Percentiles rank a stretch among this genome's conserved stretches.
Evolutionary conservation across 2,113 vertebrate genomes (phyloP).

Genomic region (Zosterops borbonicus): DNA sequence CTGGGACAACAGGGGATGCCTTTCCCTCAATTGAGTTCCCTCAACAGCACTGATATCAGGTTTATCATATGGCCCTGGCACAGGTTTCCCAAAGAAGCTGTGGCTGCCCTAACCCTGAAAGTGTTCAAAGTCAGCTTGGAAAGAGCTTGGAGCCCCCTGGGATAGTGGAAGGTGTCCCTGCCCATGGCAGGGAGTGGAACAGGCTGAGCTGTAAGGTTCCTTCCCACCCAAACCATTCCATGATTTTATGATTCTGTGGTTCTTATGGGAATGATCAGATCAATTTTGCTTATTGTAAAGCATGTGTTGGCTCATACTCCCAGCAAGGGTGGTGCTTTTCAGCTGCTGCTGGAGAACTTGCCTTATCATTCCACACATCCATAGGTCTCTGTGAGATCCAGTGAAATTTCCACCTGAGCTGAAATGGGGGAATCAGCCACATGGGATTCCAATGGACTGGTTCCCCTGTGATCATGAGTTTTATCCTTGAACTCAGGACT

Average conservation of each 20-base stretch:
- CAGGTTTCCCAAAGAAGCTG: not conserved
- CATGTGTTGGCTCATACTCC: not conserved
- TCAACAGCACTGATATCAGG: not conserved
- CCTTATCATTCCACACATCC: not conserved
- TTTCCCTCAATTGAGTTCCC: not conserved
- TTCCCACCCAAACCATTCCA: not conserved
- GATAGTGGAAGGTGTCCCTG: not conserved
- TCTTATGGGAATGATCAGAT: not conserved
- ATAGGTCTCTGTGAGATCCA: not conserved
- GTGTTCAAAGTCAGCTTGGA: not conserved
- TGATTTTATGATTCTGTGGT: not conserved
- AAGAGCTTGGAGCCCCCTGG: fast-evolving
- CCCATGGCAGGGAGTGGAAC: fast-evolving
- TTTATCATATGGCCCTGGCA: not conserved
- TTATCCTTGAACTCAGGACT: not conserved
- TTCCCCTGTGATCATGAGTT: not conserved
- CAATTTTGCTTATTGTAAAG: not conserved
- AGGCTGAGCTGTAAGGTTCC: fast-evolving
- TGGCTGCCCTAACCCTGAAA: not conserved
- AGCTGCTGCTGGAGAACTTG: not conserved
- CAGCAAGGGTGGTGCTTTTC: not conserved
- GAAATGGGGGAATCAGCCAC: not conserved
- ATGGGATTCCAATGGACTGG: not conserved
- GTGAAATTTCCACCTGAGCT: not conserved
- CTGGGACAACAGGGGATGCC: not conserved